phyloP scores from a whole-genome alignment of 2,888 invertebrate species.

The Heteropelma amictum region DNA sequence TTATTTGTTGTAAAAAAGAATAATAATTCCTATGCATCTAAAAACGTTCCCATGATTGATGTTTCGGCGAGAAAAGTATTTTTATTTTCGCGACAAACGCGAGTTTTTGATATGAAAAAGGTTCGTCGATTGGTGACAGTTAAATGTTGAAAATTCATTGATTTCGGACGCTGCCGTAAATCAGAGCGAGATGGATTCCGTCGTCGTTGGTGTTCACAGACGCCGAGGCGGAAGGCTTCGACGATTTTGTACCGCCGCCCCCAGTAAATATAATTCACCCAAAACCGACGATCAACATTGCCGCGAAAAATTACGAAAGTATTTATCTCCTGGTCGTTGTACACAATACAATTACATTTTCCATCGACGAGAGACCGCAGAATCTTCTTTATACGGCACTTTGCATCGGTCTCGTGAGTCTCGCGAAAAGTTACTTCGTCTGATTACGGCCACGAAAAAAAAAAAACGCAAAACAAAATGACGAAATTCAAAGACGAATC shows the following conservation, averaged over 20 bases:
- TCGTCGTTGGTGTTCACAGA: slow-evolving; percentile 83
- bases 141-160: background rate
- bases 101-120: background rate
- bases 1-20: too few species aligned
- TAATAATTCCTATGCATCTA: too few species aligned
- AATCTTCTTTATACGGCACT: slow-evolving; percentile 42
- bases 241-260: slow-evolving; percentile 84
- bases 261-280: slow-evolving; percentile 86
- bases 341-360: slow-evolving; percentile 64
- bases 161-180: slow-evolving; percentile 62
- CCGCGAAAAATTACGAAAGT: slow-evolving; percentile 65
- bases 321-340: slow-evolving; percentile 63
- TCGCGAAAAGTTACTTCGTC: slow-evolving; percentile 47
- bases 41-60: too few species aligned
- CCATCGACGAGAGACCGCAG: slow-evolving; percentile 61
- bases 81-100: too few species aligned
- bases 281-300: slow-evolving; percentile 79
- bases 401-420: slow-evolving; percentile 44
- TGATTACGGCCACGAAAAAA: too few species aligned
- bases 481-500: slow-evolving; percentile 31
- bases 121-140: background rate
- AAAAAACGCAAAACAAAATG: too few species aligned
- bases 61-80: too few species aligned
- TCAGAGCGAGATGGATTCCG: slow-evolving; percentile 82
- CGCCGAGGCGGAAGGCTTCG: slow-evolving; percentile 80